A percentile compares a stretch with the other conserved stretches of the same genome.
Evolutionary conservation across 2,888 invertebrate genomes (phyloP).

Genomic region (Synanthedon formicaeformis): DNA sequence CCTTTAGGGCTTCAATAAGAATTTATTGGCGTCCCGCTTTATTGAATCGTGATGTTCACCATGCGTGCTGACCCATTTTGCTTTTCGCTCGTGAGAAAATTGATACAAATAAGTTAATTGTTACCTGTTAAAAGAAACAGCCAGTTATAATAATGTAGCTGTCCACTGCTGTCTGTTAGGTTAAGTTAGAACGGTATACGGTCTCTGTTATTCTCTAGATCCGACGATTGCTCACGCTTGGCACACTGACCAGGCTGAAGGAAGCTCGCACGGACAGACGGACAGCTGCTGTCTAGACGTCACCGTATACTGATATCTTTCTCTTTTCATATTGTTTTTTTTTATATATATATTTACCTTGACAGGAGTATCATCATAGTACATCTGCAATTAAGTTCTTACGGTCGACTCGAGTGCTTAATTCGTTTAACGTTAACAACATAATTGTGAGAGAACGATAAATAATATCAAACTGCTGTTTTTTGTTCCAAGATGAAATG

Average conservation of each 20-base stretch:
- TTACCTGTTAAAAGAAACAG: not conserved
- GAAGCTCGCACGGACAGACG: conserved; percentile 30
- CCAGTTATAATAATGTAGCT: not conserved
- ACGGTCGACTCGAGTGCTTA: no score
- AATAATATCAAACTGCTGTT: no score
- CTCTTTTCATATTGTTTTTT: not conserved
- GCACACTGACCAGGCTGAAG: conserved; percentile 41
- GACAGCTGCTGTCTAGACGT: conserved; percentile 27
- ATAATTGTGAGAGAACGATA: no score
- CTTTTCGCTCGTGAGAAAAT: not conserved
- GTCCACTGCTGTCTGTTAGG: not conserved
- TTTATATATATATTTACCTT: not conserved
- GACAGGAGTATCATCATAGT: not conserved
- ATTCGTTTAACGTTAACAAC: no score
- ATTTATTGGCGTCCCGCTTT: conserved; percentile 17
- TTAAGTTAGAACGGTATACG: conserved; percentile 18
- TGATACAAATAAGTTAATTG: not conserved
- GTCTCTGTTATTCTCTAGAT: conserved; percentile 22
- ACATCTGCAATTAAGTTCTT: no score
- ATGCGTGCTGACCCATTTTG: not conserved
- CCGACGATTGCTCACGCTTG: conserved; percentile 35
- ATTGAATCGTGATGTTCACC: conserved; percentile 3
- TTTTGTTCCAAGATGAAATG: no score
- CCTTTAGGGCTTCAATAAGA: conserved; percentile 9
- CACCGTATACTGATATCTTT: not conserved